These are phyloP conservation scores for Sinosuthora webbiana DNA, from an alignment of 2,113 vertebrate genomes.

Conservation along the genomic window DNA sequence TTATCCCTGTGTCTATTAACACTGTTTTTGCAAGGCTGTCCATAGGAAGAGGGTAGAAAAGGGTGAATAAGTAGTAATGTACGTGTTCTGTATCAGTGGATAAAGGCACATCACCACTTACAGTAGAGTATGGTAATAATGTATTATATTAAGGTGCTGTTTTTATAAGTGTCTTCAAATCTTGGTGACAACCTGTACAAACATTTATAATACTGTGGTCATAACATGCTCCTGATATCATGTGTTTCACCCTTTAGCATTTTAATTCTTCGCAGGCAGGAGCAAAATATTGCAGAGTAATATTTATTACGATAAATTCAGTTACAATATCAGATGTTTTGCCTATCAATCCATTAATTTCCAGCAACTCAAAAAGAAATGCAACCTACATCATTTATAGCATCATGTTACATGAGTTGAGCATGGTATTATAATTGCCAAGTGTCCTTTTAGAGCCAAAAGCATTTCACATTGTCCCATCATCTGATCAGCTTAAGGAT, in stretches of 20 bases:
- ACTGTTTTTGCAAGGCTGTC: neutral
- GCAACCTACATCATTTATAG: neutral
- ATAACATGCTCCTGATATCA: neutral
- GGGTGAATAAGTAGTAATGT: neutral
- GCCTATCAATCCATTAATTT: neutral
- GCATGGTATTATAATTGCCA: neutral
- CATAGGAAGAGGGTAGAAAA: neutral
- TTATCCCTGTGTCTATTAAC: neutral
- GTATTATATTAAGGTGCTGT: neutral
- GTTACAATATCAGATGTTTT: neutral
- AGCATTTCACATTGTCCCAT: neutral
- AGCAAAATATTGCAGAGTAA: neutral
- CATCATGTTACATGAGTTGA: neutral
- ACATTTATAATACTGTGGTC: neutral
- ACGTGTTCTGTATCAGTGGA: neutral
- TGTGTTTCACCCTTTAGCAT: neutral
- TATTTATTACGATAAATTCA: neutral
- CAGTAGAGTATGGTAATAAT: neutral
- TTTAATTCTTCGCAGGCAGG: neutral
- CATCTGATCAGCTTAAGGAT: neutral
- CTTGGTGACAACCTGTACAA: slow-evolving; percentile 15
- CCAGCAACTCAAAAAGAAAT: neutral
- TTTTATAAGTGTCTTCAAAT: slow-evolving; percentile 14
- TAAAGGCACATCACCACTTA: neutral
- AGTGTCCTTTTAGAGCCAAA: neutral